Conservation (phyloP, 2,888 invertebrate genomes). For the Microchrysa polita region DNA sequence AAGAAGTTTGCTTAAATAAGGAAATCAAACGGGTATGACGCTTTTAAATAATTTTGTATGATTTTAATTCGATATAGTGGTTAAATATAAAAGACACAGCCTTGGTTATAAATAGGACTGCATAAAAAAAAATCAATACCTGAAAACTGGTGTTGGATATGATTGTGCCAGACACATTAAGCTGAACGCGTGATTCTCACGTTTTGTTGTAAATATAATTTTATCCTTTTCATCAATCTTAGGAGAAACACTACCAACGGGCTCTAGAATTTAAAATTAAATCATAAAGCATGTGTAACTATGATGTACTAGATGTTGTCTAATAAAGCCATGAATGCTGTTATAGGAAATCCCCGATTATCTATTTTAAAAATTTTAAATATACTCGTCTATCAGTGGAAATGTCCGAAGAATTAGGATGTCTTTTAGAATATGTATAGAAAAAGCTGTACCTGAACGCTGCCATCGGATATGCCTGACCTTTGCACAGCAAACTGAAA, state of each 20-base stretch:
- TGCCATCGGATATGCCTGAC: constrained; percentile 74
- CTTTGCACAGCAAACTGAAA: constrained; percentile 72
- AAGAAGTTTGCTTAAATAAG: too few relatives aligned
- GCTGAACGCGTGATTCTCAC: constrained; percentile 64
- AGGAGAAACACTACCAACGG: constrained; percentile 68
- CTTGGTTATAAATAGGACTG: too few relatives aligned
- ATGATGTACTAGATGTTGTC: too few relatives aligned
- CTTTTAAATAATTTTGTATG: too few relatives aligned
- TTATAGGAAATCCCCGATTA: constrained; percentile 20
- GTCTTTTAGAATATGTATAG: background rate
- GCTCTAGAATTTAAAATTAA: constrained; percentile 58
- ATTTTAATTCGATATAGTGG: too few relatives aligned
- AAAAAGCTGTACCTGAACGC: constrained; percentile 67
- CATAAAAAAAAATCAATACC: too few relatives aligned
- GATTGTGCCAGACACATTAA: constrained; percentile 80
- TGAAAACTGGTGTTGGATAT: constrained; percentile 65
- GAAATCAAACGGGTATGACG: too few relatives aligned
- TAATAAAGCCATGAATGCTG: constrained; percentile 38
- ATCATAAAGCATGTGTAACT: too few relatives aligned
- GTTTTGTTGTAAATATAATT: constrained; percentile 58
- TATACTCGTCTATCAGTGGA: background rate
- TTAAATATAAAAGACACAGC: too few relatives aligned
- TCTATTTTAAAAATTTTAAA: background rate
- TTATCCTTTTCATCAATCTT: constrained; percentile 68
- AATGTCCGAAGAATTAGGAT: background rate